Evolutionary conservation across 2,797 vertebrate genomes (phyloP).

Genomic region (Chelonia mydas): DNA sequence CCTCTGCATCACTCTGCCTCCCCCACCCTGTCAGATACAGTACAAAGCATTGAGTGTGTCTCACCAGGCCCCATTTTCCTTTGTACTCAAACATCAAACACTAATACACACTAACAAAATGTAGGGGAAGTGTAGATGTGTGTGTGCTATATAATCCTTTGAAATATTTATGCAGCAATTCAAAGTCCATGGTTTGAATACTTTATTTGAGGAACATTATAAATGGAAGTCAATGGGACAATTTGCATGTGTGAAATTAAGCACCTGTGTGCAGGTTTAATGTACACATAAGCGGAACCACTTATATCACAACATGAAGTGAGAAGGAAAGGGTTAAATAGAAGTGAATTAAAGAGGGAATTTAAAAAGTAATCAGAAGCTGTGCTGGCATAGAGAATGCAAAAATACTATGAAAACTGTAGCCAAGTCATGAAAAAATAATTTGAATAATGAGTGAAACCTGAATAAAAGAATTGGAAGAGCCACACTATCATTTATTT

Average conservation of each 20-base stretch:
- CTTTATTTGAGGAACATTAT: not conserved
- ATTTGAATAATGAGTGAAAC: not conserved
- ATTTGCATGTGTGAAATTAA: not conserved
- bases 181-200: not conserved
- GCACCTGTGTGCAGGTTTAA: not conserved
- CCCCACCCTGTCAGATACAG: not conserved
- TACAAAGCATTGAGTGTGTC: not conserved
- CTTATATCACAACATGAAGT: not conserved
- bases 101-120: not conserved
- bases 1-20: not conserved
- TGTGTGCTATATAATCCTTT: not conserved
- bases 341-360: not conserved
- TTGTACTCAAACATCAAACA: not conserved
- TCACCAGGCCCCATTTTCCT: not conserved
- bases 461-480: not conserved
- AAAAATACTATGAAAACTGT: not conserved
- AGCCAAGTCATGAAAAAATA: not conserved
- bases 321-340: not conserved
- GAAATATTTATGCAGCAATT: not conserved
- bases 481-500: not conserved
- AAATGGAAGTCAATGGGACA: not conserved
- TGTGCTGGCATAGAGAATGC: not conserved
- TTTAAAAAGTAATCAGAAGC: not conserved
- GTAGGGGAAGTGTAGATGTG: not conserved
- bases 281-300: not conserved